Conservation (phyloP, 2,797 vertebrate species). For the Varecia variegata region DNA sequence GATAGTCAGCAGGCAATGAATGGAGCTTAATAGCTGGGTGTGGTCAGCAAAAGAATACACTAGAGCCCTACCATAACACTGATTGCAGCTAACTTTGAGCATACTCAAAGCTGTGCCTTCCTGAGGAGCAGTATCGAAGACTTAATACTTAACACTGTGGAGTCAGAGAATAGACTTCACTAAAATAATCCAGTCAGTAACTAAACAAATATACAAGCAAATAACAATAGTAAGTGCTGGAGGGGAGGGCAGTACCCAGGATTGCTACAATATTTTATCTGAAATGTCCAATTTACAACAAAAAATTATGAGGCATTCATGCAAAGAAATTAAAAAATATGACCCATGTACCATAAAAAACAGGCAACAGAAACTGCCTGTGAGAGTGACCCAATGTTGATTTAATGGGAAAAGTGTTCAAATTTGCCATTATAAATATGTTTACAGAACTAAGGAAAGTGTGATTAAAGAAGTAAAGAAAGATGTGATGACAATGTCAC, state of each 20-base stretch:
- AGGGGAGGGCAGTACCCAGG: background rate
- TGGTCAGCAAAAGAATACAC: background rate
- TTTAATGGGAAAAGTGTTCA: background rate
- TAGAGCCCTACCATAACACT: background rate
- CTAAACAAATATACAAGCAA: background rate
- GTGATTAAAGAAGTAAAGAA: background rate
- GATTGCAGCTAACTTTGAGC: background rate
- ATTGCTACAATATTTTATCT: background rate
- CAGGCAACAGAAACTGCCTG: background rate
- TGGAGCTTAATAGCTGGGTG: background rate
- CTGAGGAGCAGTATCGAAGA: background rate
- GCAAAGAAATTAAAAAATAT: background rate
- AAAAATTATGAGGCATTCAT: background rate
- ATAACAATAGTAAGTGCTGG: background rate
- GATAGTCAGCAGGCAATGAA: background rate
- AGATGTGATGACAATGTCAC: background rate
- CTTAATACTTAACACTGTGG: background rate
- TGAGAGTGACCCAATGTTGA: background rate
- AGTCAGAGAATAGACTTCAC: background rate
- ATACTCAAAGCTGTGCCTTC: background rate
- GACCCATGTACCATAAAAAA: background rate
- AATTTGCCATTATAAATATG: background rate
- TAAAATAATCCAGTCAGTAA: background rate
- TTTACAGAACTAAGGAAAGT: slow-evolving; percentile 12
- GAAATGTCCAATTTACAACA: background rate